Base-by-base conservation (phyloP, 2,888 invertebrate species). In the Brachyopa scutellaris region DNA sequence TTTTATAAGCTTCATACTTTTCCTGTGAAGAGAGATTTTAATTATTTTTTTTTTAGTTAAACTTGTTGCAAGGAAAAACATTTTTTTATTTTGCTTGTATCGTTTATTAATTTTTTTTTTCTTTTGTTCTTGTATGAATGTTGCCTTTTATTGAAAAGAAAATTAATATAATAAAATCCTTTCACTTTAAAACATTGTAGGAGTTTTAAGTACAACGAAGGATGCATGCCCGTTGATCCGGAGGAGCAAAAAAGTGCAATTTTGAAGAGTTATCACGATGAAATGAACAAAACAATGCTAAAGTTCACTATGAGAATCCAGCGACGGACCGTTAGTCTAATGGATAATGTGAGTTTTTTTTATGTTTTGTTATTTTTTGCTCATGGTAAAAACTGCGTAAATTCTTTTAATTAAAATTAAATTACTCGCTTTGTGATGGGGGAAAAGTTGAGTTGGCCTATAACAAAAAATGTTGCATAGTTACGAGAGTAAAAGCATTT, bases 261-360 rank as follows among this genome's bases (percentile, higher is more conserved):
- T 53, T 19, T 89, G n/a, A 40, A 77, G 5, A 77, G 74, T 17
- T 90, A 89, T 80, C 59, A 86, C 2, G 59, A 73, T 1, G 62
- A 85, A 26, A 38, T 87, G 8, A n/a, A 62, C 1, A 61, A 64
- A 38, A 86, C 87, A 40, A 57, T 85, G 7, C 33, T 53, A 13
- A 86, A 87, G 62, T 90, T 90, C 77, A 88, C 88, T n/a, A 55
- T 84, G 8, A 74, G 83, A 53, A 86, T 90, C 51, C 85, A 88
- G 76, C 88, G 86, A 55, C 87, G 89, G 29, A 89, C 88, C 76
- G 88, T 89, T 64, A 88, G 89, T 74, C 85, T 90, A 64, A 85
- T 90, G 85, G 87, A 87, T 70, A 87, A 86, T 73, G 90, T 90
- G 86, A 89, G 88, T 69, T 62, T 15, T 42, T 47, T 64, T 31